Conservation (phyloP, 2,888 invertebrate genomes). For the Watsonalla cultraria region DNA sequence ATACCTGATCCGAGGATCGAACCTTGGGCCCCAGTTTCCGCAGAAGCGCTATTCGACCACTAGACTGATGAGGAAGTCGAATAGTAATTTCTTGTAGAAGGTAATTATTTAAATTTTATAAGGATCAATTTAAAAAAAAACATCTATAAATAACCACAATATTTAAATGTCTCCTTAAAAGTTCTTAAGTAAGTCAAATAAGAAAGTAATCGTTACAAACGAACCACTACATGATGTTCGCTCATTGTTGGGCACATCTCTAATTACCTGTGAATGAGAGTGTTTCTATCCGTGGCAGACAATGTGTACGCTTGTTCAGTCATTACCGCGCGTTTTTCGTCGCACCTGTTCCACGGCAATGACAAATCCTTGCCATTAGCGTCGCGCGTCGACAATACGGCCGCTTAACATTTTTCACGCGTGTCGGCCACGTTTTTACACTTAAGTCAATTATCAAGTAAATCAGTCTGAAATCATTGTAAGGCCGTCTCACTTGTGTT, state of each 20-base stretch:
- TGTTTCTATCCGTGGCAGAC: conserved; percentile 44
- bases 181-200: too few relatives aligned
- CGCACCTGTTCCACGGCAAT: conserved; percentile 54
- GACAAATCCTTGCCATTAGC: conserved; percentile 48
- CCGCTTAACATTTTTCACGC: conserved; percentile 30
- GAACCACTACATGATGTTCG: too few relatives aligned
- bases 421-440: conserved; percentile 10
- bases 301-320: conserved; percentile 54
- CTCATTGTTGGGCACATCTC: conserved; percentile 23
- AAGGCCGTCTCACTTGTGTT: neutral
- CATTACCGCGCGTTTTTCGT: conserved; percentile 55
- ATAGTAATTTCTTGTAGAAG: too few relatives aligned
- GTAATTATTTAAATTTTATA: too few relatives aligned
- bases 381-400: conserved; percentile 33
- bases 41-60: too few relatives aligned
- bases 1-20: too few relatives aligned
- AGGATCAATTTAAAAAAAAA: too few relatives aligned
- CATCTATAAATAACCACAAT: too few relatives aligned
- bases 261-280: conserved; percentile 49
- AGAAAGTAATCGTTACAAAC: too few relatives aligned
- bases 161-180: too few relatives aligned
- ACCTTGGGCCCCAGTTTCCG: too few relatives aligned
- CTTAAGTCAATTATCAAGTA: neutral
- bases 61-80: too few relatives aligned
- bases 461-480: neutral